phyloP scores from a whole-genome alignment of 2,797 vertebrate species.

The Characodon lateralis region DNA sequence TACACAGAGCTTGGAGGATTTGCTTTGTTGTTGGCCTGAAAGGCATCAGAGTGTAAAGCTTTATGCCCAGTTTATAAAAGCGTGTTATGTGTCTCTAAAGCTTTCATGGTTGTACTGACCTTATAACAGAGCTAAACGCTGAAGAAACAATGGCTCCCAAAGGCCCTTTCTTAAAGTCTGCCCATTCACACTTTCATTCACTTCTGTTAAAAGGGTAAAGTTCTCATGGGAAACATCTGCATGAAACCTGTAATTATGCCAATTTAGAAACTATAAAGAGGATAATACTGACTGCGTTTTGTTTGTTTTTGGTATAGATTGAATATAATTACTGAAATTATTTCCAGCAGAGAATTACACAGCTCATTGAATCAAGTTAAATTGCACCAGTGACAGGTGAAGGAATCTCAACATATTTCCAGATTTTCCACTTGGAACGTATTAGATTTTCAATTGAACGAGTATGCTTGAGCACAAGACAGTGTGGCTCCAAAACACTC shows the following conservation, averaged over 20 bases:
- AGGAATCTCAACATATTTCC: not conserved
- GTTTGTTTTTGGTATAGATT: not conserved
- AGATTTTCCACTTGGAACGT: not conserved
- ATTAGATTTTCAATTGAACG: too few relatives aligned
- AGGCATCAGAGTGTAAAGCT: slow-evolving; percentile 37
- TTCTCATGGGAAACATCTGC: slow-evolving; percentile 15
- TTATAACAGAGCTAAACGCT: slow-evolving; percentile 53
- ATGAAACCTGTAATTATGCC: not conserved
- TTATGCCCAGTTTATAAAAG: slow-evolving; percentile 42
- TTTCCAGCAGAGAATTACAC: not conserved
- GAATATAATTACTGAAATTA: not conserved
- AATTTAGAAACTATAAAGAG: slow-evolving; percentile 1
- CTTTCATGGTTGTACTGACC: slow-evolving; percentile 61
- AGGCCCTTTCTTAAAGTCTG: slow-evolving; percentile 42
- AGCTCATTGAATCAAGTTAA: not conserved
- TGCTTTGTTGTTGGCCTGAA: slow-evolving; percentile 41
- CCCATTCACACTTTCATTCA: slow-evolving; percentile 33
- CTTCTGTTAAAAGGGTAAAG: slow-evolving; percentile 21
- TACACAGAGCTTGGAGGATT: slow-evolving; percentile 25
- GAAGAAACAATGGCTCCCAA: slow-evolving; percentile 50
- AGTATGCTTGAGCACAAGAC: too few relatives aligned
- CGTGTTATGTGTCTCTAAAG: slow-evolving; percentile 46
- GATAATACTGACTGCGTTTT: not conserved
- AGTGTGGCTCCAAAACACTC: too few relatives aligned
- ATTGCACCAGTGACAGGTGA: not conserved